Evolutionary conservation across 2,113 vertebrate genomes (phyloP).

Genomic region (Hylia prasina): DNA sequence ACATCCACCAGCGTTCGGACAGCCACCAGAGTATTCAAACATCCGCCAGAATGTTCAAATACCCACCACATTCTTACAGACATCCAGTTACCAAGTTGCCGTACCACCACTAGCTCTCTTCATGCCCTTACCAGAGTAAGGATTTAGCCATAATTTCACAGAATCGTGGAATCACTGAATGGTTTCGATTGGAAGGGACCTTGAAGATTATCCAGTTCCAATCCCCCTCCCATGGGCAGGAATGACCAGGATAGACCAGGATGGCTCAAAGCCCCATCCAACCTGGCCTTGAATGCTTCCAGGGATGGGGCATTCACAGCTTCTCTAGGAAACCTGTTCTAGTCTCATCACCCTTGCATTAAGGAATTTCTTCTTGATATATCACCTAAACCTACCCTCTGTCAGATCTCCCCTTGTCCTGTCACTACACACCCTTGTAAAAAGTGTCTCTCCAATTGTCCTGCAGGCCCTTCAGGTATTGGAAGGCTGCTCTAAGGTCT

Average conservation of each 20-base stretch:
- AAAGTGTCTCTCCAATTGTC: background rate
- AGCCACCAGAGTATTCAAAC: rapidly evolving
- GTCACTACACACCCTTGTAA: background rate
- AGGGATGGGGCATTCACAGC: background rate
- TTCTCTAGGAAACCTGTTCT: background rate
- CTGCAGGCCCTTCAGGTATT: background rate
- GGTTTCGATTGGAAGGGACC: background rate
- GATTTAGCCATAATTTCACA: background rate
- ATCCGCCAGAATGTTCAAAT: no score
- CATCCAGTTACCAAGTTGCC: no score
- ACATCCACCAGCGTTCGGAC: rapidly evolving
- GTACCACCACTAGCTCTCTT: background rate
- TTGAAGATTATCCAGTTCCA: background rate
- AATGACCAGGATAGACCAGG: background rate
- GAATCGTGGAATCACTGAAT: background rate
- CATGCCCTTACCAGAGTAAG: background rate
- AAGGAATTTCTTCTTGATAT: background rate
- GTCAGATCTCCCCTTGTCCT: background rate
- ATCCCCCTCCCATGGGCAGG: background rate
- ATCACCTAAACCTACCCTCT: background rate
- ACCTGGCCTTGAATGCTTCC: background rate
- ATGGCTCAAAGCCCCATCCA: background rate
- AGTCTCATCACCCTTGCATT: background rate
- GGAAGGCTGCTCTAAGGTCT: background rate
- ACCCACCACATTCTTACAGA: background rate